A percentile compares a stretch with the other conserved stretches of the same genome.
phyloP scores from a whole-genome alignment of 2,888 invertebrate genomes.

The Melangyna quadrimaculata region DNA sequence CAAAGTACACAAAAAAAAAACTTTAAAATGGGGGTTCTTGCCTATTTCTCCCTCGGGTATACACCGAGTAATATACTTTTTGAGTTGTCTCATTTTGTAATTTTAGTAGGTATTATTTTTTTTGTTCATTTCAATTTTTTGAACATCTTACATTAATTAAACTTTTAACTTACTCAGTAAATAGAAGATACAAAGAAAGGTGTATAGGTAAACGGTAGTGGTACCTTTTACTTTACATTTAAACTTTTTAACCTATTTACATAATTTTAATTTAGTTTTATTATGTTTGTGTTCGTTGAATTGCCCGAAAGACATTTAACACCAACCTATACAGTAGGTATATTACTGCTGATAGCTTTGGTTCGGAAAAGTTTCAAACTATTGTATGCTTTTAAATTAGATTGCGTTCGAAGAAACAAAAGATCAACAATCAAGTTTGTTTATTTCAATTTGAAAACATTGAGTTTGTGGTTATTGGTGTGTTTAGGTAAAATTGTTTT shows the following conservation, averaged over 20 bases:
- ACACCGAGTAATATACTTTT: background rate
- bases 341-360: background rate
- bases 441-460: slow-evolving; percentile 1
- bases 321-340: background rate
- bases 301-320: slow-evolving; percentile 1
- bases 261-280: slow-evolving; percentile 37
- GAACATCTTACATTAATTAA: slow-evolving; percentile 10
- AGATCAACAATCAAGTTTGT: slow-evolving; percentile 13
- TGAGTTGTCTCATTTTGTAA: background rate
- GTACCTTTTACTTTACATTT: background rate
- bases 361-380: slow-evolving; percentile 15
- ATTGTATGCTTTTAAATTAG: slow-evolving; percentile 18
- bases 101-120: background rate
- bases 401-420: slow-evolving; percentile 3
- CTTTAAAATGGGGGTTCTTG: background rate
- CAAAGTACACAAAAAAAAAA: background rate
- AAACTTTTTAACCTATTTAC: slow-evolving; percentile 26
- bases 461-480: background rate
- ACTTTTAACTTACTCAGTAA: background rate
- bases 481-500: background rate
- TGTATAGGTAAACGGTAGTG: too few species aligned
- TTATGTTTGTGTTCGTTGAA: slow-evolving; percentile 7
- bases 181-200: background rate
- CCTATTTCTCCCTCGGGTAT: background rate
- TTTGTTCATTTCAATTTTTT: background rate